Percentiles rank a stretch among this genome's conserved stretches.
These are phyloP conservation scores for Phallusia fumigata DNA, from an alignment of 23 tunicate genomes.

Conservation along the genomic window DNA sequence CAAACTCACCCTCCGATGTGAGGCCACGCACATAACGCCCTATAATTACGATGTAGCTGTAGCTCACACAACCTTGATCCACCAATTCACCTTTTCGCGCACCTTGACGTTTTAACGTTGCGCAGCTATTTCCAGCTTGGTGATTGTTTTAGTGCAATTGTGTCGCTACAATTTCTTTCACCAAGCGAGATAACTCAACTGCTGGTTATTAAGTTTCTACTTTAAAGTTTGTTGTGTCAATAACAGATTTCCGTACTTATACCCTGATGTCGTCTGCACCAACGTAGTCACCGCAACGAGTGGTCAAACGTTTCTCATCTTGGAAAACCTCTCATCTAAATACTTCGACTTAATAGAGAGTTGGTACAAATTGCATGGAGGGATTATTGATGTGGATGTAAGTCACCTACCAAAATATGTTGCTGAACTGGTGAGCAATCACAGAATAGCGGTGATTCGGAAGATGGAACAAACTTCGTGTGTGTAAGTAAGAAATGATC, in stretches of 20 bases:
- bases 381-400: slow-evolving; percentile 19
- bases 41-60: no score
- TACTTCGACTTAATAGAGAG: neutral
- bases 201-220: no score
- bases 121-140: no score
- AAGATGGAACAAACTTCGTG: neutral
- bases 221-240: no score
- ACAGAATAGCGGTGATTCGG: neutral
- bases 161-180: no score
- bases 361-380: slow-evolving; percentile 32
- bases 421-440: slow-evolving; percentile 6
- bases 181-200: no score
- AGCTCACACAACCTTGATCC: no score
- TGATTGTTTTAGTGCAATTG: no score
- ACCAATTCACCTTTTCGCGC: no score
- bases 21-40: no score
- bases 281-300: neutral
- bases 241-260: neutral
- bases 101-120: no score
- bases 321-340: slow-evolving; percentile 8
- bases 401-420: slow-evolving; percentile 2
- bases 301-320: neutral
- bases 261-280: neutral
- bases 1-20: no score
- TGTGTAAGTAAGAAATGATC: neutral